Evolutionary conservation across 2,888 invertebrate genomes (phyloP).

Genomic region (Troilus luridus): DNA sequence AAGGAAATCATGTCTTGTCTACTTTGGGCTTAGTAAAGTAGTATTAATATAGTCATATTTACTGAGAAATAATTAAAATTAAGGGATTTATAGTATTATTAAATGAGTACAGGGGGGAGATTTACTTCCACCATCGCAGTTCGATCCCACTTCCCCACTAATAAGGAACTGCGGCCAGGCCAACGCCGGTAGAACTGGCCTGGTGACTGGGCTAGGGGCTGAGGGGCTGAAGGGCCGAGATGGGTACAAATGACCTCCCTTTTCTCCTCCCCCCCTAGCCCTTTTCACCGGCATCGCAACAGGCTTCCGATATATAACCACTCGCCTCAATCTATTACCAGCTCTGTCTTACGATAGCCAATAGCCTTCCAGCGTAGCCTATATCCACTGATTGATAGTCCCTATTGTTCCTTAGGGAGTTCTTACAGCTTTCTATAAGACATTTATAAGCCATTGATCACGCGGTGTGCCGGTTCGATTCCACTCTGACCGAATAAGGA

Average conservation of each 20-base stretch:
- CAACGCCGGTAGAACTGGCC: no score
- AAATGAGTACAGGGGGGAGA: no score
- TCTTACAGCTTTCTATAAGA: slow-evolving; percentile 17
- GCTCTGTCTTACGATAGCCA: not conserved
- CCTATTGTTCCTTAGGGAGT: not conserved
- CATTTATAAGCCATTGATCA: slow-evolving; percentile 26
- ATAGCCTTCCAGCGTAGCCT: not conserved
- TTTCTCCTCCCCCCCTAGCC: not conserved
- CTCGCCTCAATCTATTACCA: slow-evolving; percentile 32
- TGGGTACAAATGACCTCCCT: slow-evolving; percentile 46
- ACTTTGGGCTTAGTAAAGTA: no score
- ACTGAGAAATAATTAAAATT: no score
- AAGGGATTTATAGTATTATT: no score
- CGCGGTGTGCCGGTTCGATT: not conserved
- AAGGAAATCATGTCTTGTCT: no score
- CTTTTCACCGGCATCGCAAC: slow-evolving; percentile 47
- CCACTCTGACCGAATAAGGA: not conserved
- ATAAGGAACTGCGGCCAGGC: no score
- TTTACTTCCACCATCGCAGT: no score
- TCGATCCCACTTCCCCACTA: no score
- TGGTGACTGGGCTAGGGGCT: not conserved
- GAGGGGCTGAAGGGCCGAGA: not conserved
- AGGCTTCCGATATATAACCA: slow-evolving; percentile 51
- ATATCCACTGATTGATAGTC: not conserved
- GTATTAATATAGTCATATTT: no score